Evolutionary conservation across 2,797 vertebrate species (phyloP).

Genomic region (Hydrocynus forskahlii): DNA sequence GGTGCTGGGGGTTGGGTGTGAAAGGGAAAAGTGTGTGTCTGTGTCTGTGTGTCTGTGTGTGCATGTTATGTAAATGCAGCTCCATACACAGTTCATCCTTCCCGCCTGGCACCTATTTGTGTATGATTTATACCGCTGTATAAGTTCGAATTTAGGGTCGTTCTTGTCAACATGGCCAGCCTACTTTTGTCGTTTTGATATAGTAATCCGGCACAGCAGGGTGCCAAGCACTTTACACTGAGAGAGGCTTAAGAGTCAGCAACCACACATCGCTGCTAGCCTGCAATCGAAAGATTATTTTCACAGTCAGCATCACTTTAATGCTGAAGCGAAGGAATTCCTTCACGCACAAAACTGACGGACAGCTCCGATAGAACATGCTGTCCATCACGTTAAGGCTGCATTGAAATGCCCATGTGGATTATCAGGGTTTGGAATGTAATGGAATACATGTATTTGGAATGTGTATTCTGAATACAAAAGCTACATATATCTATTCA

Average conservation of each 20-base stretch:
- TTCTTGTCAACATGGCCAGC: constrained; percentile 56
- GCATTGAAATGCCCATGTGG: too few species aligned
- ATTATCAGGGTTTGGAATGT: too few species aligned
- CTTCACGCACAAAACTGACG: background rate
- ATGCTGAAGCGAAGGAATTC: constrained; percentile 27
- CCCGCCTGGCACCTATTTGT: constrained; percentile 58
- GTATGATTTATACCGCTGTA: constrained; percentile 67
- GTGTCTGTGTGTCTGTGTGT: background rate
- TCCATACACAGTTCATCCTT: constrained; percentile 52
- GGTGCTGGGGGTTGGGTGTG: constrained; percentile 69
- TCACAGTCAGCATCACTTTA: constrained; percentile 31
- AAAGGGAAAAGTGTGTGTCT: constrained; percentile 51
- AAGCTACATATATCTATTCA: too few species aligned
- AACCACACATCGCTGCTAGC: constrained; percentile 11
- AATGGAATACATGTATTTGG: too few species aligned
- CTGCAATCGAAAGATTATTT: constrained; percentile 28
- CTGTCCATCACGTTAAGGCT: too few species aligned
- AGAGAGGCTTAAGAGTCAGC: constrained; percentile 20
- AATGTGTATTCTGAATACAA: too few species aligned
- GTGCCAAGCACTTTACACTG: constrained; percentile 20
- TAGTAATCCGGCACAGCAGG: constrained; percentile 18
- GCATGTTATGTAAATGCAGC: constrained; percentile 53
- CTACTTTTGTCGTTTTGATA: constrained; percentile 53
- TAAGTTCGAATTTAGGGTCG: constrained; percentile 58
- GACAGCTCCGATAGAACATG: background rate